These are phyloP conservation scores for Ricordea florida DNA, from an alignment of 92 coral and sea anemone species.

Conservation along the genomic window DNA sequence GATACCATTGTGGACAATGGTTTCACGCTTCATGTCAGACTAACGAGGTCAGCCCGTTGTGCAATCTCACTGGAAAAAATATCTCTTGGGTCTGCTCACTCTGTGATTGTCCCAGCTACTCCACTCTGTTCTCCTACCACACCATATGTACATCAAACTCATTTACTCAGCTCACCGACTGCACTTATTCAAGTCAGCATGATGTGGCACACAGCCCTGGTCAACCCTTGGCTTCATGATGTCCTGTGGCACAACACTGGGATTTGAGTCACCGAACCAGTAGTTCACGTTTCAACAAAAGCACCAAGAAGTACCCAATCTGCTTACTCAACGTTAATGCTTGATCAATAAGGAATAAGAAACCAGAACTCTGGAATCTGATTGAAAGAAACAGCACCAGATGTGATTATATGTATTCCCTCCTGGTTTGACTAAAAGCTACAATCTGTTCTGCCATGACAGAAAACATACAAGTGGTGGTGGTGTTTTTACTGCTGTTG, in stretches of 20 bases:
- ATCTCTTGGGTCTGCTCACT: no score
- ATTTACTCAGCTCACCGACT: neutral
- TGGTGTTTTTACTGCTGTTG: slow-evolving; percentile 29
- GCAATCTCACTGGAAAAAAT: no score
- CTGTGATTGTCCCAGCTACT: slow-evolving; percentile 40
- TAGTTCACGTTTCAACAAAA: neutral
- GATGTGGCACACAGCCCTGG: no score
- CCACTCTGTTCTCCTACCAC: slow-evolving; percentile 5
- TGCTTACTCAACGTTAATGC: neutral
- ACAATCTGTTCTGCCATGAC: neutral
- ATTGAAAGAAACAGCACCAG: neutral
- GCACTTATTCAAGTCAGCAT: neutral
- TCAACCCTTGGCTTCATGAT: neutral
- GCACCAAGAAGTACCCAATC: no score
- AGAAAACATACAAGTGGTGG: slow-evolving; percentile 4
- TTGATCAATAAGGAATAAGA: neutral
- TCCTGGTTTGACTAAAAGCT: neutral
- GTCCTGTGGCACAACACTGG: neutral
- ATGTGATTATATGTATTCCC: slow-evolving; percentile 9
- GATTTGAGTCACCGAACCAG: no score
- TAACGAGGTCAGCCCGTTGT: no score
- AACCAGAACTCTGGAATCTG: slow-evolving; percentile 2
- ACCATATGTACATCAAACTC: neutral
- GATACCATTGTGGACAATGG: no score
- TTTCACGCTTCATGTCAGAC: no score